These are phyloP conservation scores for Falco concolor DNA, from an alignment of 2,797 vertebrate genomes.

Conservation along the genomic window DNA sequence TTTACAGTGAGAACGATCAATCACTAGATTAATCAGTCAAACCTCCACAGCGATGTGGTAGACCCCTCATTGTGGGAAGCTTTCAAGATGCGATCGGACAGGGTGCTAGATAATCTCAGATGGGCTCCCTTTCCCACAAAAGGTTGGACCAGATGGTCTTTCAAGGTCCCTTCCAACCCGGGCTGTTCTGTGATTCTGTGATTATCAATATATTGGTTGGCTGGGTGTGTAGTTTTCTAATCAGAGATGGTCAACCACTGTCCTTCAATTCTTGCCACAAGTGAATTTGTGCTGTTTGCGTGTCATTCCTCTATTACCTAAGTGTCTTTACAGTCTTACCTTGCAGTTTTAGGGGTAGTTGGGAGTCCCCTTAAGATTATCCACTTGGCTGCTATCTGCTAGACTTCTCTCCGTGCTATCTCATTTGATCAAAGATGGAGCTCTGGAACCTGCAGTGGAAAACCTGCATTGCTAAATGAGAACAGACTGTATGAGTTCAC, in stretches of 20 bases:
- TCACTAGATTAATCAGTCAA: background rate
- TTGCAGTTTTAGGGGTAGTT: background rate
- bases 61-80: background rate
- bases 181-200: background rate
- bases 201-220: background rate
- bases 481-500: fast-evolving
- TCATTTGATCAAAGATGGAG: background rate
- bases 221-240: background rate
- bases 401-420: background rate
- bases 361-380: background rate
- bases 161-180: background rate
- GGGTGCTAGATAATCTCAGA: background rate
- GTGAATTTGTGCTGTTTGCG: background rate
- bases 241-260: background rate
- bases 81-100: background rate
- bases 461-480: background rate
- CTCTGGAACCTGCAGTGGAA: background rate
- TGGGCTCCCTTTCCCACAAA: background rate
- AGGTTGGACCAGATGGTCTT: background rate
- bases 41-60: background rate
- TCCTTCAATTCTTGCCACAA: background rate
- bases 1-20: background rate
- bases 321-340: background rate
- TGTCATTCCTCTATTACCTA: background rate
- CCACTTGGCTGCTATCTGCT: background rate